A percentile compares a stretch with the other conserved stretches of the same genome.
Evolutionary conservation across 2,113 vertebrate species (phyloP).

Genomic region (Halichoerus grypus): DNA sequence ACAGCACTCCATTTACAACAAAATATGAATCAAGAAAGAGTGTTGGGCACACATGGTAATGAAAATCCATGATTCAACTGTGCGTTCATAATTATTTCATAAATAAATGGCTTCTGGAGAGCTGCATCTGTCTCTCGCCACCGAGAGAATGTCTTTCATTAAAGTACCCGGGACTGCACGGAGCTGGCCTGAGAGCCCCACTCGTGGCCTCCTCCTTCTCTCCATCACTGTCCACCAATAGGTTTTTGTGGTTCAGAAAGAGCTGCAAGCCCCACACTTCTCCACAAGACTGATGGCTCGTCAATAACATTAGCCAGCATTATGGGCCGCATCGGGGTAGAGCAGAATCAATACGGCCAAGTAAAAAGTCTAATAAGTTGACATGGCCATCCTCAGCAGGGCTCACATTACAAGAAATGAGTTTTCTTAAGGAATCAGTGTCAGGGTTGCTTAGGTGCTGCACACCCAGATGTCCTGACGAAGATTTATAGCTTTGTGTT

Average conservation of each 20-base stretch:
- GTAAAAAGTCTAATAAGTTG: slow-evolving; percentile 96
- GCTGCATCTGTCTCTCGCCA: slow-evolving; percentile 86
- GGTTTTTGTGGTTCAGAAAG: slow-evolving; percentile 92
- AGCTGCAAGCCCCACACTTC: slow-evolving; percentile 96
- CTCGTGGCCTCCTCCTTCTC: slow-evolving; percentile 91
- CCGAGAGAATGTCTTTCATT: slow-evolving; percentile 85
- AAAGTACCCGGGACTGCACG: slow-evolving; percentile 84
- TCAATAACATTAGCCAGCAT: slow-evolving; percentile 99
- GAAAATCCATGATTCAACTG: slow-evolving; percentile 87
- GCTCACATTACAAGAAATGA: slow-evolving; percentile 94
- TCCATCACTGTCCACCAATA: slow-evolving; percentile 96
- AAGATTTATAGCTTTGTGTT: slow-evolving; percentile 88
- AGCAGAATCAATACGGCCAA: slow-evolving; percentile 96
- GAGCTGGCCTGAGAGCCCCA: slow-evolving; percentile 89
- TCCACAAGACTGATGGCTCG: slow-evolving; percentile 96
- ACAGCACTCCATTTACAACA: slow-evolving; percentile 82
- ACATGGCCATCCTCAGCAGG: slow-evolving; percentile 92
- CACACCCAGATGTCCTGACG: slow-evolving; percentile 85
- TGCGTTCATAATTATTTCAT: slow-evolving; percentile 93
- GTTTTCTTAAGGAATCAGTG: slow-evolving; percentile 93
- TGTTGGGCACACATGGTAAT: slow-evolving; percentile 83
- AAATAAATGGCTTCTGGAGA: slow-evolving; percentile 89
- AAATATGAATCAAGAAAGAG: slow-evolving; percentile 84
- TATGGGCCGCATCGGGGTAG: slow-evolving; percentile 94
- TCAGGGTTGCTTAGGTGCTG: slow-evolving; percentile 87